Evolutionary conservation across 2,113 vertebrate genomes (phyloP).

Genomic region (Pomatorhinus ruficollis): DNA sequence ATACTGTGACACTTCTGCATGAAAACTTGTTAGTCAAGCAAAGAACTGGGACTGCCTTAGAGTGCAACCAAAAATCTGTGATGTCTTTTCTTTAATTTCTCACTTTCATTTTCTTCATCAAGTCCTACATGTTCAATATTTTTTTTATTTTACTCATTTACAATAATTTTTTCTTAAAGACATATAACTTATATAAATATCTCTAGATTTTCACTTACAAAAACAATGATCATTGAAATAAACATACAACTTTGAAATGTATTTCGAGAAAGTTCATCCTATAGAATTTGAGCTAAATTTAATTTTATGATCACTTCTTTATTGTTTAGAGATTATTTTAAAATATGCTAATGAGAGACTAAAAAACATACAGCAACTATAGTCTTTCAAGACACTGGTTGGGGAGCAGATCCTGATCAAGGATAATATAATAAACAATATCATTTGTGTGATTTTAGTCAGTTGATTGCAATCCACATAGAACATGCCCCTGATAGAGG

Average conservation of each 20-base stretch:
- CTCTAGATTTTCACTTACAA: not conserved
- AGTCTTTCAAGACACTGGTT: not conserved
- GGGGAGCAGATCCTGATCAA: not conserved
- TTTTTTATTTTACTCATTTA: not conserved
- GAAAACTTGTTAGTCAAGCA: not conserved
- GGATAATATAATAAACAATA: not conserved
- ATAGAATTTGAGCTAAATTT: not conserved
- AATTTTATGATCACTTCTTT: not conserved
- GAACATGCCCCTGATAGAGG: not conserved
- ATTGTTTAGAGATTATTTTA: not conserved
- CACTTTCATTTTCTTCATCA: not conserved
- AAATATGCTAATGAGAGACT: not conserved
- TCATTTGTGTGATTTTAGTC: not conserved
- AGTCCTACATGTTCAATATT: not conserved
- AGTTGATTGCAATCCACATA: not conserved
- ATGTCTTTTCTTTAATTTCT: not conserved
- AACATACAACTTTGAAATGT: not conserved
- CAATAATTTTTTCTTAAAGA: not conserved
- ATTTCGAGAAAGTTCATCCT: not conserved
- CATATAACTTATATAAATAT: not conserved
- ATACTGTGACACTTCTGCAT: not conserved
- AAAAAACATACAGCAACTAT: not conserved
- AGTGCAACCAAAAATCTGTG: not conserved
- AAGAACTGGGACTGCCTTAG: not conserved
- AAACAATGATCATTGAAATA: not conserved